Base-by-base conservation (phyloP, 2,113 vertebrate species). In the Tylochromis polylepis region DNA sequence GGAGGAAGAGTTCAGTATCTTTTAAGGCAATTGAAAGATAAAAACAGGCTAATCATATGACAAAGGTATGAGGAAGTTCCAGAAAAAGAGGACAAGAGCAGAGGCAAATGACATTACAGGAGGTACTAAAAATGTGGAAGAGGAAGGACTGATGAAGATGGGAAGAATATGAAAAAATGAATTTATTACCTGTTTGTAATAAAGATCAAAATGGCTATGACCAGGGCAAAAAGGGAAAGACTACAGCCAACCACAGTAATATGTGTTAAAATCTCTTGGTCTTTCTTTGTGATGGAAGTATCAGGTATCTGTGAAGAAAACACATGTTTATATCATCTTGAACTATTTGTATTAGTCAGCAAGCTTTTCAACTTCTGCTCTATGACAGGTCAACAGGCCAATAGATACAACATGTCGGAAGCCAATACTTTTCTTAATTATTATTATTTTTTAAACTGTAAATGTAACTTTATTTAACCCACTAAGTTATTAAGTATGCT, bases 171-270 rank as follows among this genome's bases (percentile, higher is more conserved):
- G 29, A 4, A n/a, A 1, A 15, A 3, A 65, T 36, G 0, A 60
- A 18, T 27, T 9, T 11, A 57, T 36, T 6, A 93, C 91, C 46
- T 84, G 1, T 85, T 88, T 14, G 16, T 57, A 55, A 87, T 46
- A 81, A 92, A 93, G 29, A 94, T 67, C 29, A 92, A 3, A 53
- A 78, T 11, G 3, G 75, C n/a, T 11, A 78, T n/a, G 24, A n/a
- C 18, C 49, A 55, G 29, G 6, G 72, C 46, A n/a, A 53, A 55
- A 3, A 36, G 49, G 7, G 49, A 79, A 14, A 55, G n/a, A 36
- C 29, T 20, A 27, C 75, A 55, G 49, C 75, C 29, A 22, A 55
- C 55, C 18, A 34, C 11, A 34, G 49, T 53, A 18, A 79, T 55
- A 5, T 31, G 5, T 31, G 31, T 31, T 31, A 31, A 8, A 16